Percentiles rank a stretch among this genome's conserved stretches.
phyloP scores from a whole-genome alignment of 1,140 invertebrate species.

The Macrobrachium rosenbergii region DNA sequence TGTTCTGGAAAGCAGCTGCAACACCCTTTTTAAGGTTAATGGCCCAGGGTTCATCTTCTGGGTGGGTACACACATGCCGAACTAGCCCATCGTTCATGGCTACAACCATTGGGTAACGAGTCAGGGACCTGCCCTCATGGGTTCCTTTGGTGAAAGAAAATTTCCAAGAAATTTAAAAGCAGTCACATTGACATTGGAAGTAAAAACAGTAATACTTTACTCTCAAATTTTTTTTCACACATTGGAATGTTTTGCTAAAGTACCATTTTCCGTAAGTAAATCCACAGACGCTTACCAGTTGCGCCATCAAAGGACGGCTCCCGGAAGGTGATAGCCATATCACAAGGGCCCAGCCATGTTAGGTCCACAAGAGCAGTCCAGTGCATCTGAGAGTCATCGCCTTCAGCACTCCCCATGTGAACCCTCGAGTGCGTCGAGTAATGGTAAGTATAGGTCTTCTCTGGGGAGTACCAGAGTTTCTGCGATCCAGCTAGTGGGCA shows the following conservation, averaged over 20 bases:
- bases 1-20: slow-evolving; percentile 28
- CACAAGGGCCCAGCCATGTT: not conserved
- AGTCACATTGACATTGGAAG: not conserved
- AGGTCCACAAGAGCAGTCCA: not conserved
- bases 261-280: not conserved
- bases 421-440: not conserved
- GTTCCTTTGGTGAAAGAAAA: not conserved
- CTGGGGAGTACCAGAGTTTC: not conserved
- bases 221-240: too few relatives aligned
- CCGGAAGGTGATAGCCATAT: not conserved
- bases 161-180: not conserved
- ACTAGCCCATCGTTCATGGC: slow-evolving; percentile 33
- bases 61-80: slow-evolving; percentile 32
- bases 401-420: not conserved
- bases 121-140: not conserved
- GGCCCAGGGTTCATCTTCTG: slow-evolving; percentile 24
- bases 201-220: not conserved
- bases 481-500: not conserved
- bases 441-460: slow-evolving; percentile 6
- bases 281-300: not conserved
- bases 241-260: not conserved
- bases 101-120: slow-evolving; percentile 26
- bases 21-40: slow-evolving; percentile 51
- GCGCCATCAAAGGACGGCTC: not conserved
- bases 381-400: not conserved